Evolutionary conservation across 2,888 invertebrate genomes (phyloP).

Genomic region (Tenthredo mesomela): DNA sequence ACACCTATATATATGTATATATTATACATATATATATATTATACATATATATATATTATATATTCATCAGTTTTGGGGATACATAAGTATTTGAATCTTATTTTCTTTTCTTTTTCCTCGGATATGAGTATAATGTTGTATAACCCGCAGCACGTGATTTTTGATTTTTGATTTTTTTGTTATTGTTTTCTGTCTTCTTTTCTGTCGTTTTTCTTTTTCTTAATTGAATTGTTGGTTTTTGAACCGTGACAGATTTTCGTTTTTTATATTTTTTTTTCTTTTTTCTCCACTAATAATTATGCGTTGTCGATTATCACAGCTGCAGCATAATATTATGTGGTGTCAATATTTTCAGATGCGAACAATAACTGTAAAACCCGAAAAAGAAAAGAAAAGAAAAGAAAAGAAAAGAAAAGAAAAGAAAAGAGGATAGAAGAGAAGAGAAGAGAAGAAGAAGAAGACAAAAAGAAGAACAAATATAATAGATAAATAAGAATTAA

Average conservation of each 20-base stretch:
- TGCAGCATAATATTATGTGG: too few species aligned
- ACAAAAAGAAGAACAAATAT: not conserved
- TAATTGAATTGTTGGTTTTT: not conserved
- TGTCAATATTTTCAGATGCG: not conserved
- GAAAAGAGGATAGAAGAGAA: not conserved
- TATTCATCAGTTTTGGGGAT: not conserved
- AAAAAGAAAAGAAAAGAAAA: not conserved
- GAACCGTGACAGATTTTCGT: conserved; percentile 30
- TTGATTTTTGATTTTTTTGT: not conserved
- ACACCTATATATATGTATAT: too few species aligned
- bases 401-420: not conserved
- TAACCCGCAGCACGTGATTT: not conserved
- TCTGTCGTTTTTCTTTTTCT: not conserved
- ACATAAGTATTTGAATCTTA: not conserved
- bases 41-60: too few species aligned
- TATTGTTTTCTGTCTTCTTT: not conserved
- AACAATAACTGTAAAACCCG: not conserved
- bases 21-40: too few species aligned
- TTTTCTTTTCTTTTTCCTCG: not conserved
- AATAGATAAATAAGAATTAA: too few species aligned
- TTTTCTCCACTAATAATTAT: too few species aligned
- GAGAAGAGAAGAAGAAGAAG: not conserved
- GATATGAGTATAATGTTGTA: not conserved
- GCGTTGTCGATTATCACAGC: not conserved
- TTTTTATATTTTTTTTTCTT: too few species aligned